A percentile compares a stretch with the other conserved stretches of the same genome.
Evolutionary conservation across 2,113 vertebrate genomes (phyloP).

Genomic region (Rana temporaria): DNA sequence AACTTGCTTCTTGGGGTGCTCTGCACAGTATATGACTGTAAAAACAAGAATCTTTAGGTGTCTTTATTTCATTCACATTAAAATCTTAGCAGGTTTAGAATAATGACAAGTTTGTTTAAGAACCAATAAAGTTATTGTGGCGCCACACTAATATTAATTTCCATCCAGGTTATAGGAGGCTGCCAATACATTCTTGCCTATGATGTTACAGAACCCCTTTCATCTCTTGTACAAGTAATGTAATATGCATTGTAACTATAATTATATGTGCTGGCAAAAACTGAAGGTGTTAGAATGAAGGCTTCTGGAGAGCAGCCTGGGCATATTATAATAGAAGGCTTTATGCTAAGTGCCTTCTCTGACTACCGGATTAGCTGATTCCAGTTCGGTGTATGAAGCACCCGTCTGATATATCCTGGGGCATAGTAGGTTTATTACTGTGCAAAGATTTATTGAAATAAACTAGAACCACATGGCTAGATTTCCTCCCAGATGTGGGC

Average conservation of each 20-base stretch:
- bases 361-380: slow-evolving; percentile 45
- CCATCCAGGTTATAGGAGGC: not conserved
- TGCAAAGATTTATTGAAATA: slow-evolving; percentile 51
- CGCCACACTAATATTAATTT: not conserved
- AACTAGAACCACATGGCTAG: slow-evolving; percentile 49
- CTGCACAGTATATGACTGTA: too few species aligned
- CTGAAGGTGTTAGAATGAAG: slow-evolving; percentile 20
- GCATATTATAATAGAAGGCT: slow-evolving; percentile 20
- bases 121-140: too few species aligned
- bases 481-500: slow-evolving; percentile 56
- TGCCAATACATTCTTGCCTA: not conserved
- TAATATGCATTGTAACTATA: slow-evolving; percentile 45
- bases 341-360: slow-evolving; percentile 35
- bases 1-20: too few species aligned
- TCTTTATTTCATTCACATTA: too few species aligned
- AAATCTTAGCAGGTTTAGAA: too few species aligned
- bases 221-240: slow-evolving; percentile 38
- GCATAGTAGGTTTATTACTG: slow-evolving; percentile 39
- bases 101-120: too few species aligned
- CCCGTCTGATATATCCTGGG: slow-evolving; percentile 47
- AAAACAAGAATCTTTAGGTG: too few species aligned
- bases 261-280: slow-evolving; percentile 44
- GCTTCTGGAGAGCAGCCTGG: slow-evolving; percentile 27
- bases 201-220: slow-evolving; percentile 14
- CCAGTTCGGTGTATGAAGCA: slow-evolving; percentile 18